Conservation (phyloP, 2,888 invertebrate genomes). For the Aporophyla nigra region DNA sequence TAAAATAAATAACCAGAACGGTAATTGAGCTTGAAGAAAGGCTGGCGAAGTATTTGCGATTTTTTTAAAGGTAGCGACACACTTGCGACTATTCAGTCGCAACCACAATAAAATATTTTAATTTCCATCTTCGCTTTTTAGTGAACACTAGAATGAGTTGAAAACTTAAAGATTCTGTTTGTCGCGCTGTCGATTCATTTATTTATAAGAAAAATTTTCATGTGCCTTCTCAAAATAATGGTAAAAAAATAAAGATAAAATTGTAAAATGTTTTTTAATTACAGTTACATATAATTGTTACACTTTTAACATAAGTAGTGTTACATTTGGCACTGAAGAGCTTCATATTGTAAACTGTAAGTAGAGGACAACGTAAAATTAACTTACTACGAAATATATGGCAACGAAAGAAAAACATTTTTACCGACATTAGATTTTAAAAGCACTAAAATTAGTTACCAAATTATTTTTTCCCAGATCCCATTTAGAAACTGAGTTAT, state of each 20-base stretch:
- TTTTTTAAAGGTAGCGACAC: constrained; percentile 53
- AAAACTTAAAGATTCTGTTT: constrained; percentile 56
- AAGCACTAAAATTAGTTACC: not conserved
- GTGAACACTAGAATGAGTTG: constrained; percentile 57
- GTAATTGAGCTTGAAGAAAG: constrained; percentile 73
- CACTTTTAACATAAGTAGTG: constrained; percentile 83
- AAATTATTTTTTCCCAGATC: not conserved
- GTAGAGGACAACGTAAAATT: constrained; percentile 48
- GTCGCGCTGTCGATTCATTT: constrained; percentile 81
- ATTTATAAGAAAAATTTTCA: constrained; percentile 88
- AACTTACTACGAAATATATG: not conserved
- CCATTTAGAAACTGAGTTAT: not conserved
- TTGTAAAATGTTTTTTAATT: constrained; percentile 83
- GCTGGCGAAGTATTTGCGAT: constrained; percentile 69
- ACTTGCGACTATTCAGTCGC: constrained; percentile 53
- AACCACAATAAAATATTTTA: constrained; percentile 32
- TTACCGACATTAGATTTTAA: constrained; percentile 2
- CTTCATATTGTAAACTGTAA: constrained; percentile 69
- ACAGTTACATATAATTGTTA: constrained; percentile 86
- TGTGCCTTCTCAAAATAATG: constrained; percentile 90
- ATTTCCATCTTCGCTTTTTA: constrained; percentile 68
- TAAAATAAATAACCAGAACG: constrained; percentile 69
- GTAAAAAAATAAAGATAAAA: constrained; percentile 79
- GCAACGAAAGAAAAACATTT: constrained; percentile 32
- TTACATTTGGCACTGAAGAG: constrained; percentile 82